Evolutionary conservation across 92 coral and sea anemone species (phyloP).

Genomic region (Zoanthus sansibaricus): DNA sequence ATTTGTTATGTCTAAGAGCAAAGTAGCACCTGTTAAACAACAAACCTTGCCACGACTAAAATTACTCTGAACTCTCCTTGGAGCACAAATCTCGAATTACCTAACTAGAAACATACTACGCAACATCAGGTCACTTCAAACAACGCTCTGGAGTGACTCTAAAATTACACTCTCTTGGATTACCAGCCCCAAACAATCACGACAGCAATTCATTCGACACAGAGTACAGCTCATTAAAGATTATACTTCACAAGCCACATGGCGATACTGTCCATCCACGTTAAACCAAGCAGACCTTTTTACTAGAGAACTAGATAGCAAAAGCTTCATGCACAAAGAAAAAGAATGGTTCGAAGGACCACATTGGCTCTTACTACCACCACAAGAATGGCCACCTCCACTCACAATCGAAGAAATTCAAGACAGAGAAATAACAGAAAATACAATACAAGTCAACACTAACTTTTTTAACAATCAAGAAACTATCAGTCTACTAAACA

Average conservation of each 20-base stretch:
- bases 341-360: constrained; percentile 56
- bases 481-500: constrained; percentile 27
- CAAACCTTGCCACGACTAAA: constrained; percentile 53
- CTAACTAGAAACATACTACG: background rate
- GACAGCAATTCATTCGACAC: constrained; percentile 34
- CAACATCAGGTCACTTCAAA: background rate
- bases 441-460: constrained; percentile 8
- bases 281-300: constrained; percentile 66
- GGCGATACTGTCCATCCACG: constrained; percentile 56
- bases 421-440: constrained; percentile 24
- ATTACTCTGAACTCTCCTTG: constrained; percentile 52
- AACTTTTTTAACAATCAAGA: background rate
- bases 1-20: constrained; percentile 50
- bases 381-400: constrained; percentile 25
- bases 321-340: constrained; percentile 41
- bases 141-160: constrained; percentile 52
- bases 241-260: constrained; percentile 23
- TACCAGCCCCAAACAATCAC: background rate
- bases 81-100: constrained; percentile 16
- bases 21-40: constrained; percentile 51
- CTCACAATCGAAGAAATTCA: constrained; percentile 13
- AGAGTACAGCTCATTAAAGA: constrained; percentile 50
- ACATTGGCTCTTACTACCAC: constrained; percentile 39
- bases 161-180: constrained; percentile 49
- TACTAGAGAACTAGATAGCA: constrained; percentile 46